Percentiles rank a stretch among this genome's conserved stretches.
Evolutionary conservation across 2,797 vertebrate species (phyloP).

Genomic region (Megalops cyprinoides): DNA sequence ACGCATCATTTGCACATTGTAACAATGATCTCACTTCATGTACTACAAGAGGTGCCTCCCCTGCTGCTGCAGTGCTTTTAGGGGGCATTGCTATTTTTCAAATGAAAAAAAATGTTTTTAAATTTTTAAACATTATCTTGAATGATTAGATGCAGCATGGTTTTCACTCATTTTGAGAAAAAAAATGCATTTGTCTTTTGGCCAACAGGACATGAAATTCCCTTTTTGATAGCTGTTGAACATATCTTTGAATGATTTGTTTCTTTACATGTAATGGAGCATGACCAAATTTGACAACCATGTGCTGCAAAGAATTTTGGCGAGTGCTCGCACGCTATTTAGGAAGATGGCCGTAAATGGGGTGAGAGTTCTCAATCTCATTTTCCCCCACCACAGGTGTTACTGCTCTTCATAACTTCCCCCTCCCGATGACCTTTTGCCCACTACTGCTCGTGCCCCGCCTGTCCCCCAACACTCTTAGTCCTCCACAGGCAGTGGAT

Average conservation of each 20-base stretch:
- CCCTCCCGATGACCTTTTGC: slow-evolving; percentile 44
- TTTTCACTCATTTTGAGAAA: neutral
- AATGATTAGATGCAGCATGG: neutral
- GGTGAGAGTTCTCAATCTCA: too few relatives aligned
- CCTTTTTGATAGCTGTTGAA: neutral
- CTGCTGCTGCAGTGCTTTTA: neutral
- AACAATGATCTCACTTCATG: neutral
- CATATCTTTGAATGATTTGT: neutral
- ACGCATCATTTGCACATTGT: too few relatives aligned
- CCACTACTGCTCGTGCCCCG: slow-evolving; percentile 30
- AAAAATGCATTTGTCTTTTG: neutral
- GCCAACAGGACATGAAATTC: neutral
- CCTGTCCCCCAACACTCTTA: slow-evolving; percentile 25
- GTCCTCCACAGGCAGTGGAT: slow-evolving; percentile 35
- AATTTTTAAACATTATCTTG: too few relatives aligned
- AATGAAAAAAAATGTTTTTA: neutral
- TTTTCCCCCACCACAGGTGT: neutral
- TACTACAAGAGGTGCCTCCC: neutral
- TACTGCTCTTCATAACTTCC: slow-evolving; percentile 4
- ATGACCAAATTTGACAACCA: slow-evolving; percentile 1
- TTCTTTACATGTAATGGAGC: slow-evolving; percentile 2
- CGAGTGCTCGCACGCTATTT: neutral
- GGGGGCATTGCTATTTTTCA: neutral
- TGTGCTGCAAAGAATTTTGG: slow-evolving; percentile 7
- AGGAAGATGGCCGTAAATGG: slow-evolving; percentile 2